A percentile compares a stretch with the other conserved stretches of the same genome.
phyloP scores from a whole-genome alignment of 2,888 invertebrate species.

The Ophion ventricosus region DNA sequence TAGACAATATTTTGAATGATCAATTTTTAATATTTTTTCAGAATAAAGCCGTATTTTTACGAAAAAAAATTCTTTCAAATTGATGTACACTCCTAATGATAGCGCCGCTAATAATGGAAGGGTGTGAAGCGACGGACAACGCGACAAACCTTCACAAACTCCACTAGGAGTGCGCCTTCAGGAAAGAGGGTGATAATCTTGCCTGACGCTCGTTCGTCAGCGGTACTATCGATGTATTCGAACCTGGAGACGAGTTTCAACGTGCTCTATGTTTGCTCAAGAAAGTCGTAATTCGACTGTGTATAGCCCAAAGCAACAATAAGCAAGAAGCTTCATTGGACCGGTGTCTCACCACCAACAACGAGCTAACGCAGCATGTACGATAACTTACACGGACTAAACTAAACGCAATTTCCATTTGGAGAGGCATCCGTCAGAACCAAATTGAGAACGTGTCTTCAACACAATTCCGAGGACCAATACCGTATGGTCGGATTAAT shows the following conservation, averaged over 20 bases:
- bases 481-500: slow-evolving; percentile 29
- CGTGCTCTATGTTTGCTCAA: slow-evolving; percentile 26
- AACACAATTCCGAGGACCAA: slow-evolving; percentile 27
- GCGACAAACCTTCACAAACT: not conserved
- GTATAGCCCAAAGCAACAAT: slow-evolving; percentile 42
- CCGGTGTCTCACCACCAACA: slow-evolving; percentile 23
- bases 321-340: slow-evolving; percentile 34
- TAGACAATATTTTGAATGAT: no score
- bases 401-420: slow-evolving; percentile 51
- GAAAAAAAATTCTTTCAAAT: no score
- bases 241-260: not conserved
- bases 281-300: slow-evolving; percentile 44
- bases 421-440: slow-evolving; percentile 35
- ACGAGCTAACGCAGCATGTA: slow-evolving; percentile 32
- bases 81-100: no score
- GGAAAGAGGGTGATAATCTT: not conserved
- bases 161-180: not conserved
- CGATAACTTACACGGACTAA: slow-evolving; percentile 28
- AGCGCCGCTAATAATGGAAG: not conserved
- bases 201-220: not conserved
- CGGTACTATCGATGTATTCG: not conserved
- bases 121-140: not conserved
- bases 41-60: no score
- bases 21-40: no score
- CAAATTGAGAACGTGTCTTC: slow-evolving; percentile 38